phyloP scores from a whole-genome alignment of 2,888 invertebrate species.

The Acleris cristana region DNA sequence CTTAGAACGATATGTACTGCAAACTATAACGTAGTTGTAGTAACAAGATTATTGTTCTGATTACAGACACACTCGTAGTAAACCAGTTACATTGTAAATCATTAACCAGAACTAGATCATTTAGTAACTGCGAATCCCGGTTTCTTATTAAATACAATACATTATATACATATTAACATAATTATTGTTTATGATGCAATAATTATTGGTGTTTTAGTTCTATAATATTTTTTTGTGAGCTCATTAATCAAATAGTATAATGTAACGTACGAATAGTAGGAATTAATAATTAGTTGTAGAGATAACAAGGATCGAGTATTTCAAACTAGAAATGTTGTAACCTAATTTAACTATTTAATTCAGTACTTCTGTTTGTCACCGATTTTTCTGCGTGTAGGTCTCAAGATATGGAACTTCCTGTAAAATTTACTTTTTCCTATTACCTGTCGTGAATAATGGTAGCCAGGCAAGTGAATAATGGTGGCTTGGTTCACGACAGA shows the following conservation, averaged over 20 bases:
- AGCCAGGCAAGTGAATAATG: too few relatives aligned
- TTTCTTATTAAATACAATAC: slow-evolving; percentile 7
- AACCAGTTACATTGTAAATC: slow-evolving; percentile 7
- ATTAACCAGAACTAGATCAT: slow-evolving; percentile 6
- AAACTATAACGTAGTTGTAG: slow-evolving; percentile 6
- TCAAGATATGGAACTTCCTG: too few relatives aligned
- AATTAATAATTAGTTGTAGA: too few relatives aligned
- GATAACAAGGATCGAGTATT: too few relatives aligned
- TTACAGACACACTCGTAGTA: slow-evolving; percentile 8
- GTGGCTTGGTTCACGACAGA: too few relatives aligned
- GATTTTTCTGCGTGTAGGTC: too few relatives aligned
- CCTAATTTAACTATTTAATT: slow-evolving; percentile 13
- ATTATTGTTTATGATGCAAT: slow-evolving; percentile 8
- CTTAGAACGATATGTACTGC: slow-evolving; percentile 9
- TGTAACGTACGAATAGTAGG: neutral
- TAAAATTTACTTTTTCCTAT: too few relatives aligned
- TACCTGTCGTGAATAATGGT: too few relatives aligned
- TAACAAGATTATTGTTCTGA: slow-evolving; percentile 5
- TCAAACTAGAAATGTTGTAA: slow-evolving; percentile 24
- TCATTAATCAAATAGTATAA: slow-evolving; percentile 8
- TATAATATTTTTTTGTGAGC: slow-evolving; percentile 4
- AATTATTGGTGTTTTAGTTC: slow-evolving; percentile 6
- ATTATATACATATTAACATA: slow-evolving; percentile 8
- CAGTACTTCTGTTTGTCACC: neutral
- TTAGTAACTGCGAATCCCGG: slow-evolving; percentile 8